Percentiles rank a stretch among this genome's conserved stretches.
phyloP scores from a whole-genome alignment of 2,113 vertebrate genomes.

The Larimichthys crocea region DNA sequence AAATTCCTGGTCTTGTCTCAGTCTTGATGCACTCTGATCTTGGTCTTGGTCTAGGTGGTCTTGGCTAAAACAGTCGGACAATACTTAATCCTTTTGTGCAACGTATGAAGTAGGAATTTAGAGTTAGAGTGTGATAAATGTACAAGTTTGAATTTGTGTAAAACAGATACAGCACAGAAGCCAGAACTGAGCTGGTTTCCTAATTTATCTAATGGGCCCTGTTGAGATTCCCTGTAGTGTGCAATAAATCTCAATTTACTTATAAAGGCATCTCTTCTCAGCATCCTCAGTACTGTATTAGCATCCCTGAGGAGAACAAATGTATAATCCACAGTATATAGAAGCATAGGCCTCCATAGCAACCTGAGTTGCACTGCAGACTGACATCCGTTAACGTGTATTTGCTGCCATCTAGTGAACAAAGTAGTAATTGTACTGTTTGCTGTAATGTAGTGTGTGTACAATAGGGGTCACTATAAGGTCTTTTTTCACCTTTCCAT shows the following conservation, averaged over 20 bases:
- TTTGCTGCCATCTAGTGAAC: constrained; percentile 72
- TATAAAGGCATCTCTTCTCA: constrained; percentile 38
- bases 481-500: constrained; percentile 25
- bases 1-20: no score
- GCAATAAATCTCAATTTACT: constrained; percentile 55
- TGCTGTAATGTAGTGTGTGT: constrained; percentile 33
- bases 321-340: constrained; percentile 3
- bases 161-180: constrained; percentile 18
- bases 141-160: constrained; percentile 8
- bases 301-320: constrained; percentile 36
- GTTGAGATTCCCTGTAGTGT: constrained; percentile 19
- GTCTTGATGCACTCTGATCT: no score
- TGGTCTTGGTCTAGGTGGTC: no score
- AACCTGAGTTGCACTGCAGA: not conserved
- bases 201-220: constrained; percentile 43
- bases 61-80: not conserved
- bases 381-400: not conserved
- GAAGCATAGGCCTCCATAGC: constrained; percentile 9
- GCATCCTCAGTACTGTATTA: constrained; percentile 29
- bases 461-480: constrained; percentile 60
- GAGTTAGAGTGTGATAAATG: constrained; percentile 40
- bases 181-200: constrained; percentile 18
- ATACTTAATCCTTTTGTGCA: not conserved
- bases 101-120: constrained; percentile 8
- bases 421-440: accelerated